These are phyloP conservation scores for Myotis vivesi DNA, from an alignment of 2,797 vertebrate species.

Conservation along the genomic window DNA sequence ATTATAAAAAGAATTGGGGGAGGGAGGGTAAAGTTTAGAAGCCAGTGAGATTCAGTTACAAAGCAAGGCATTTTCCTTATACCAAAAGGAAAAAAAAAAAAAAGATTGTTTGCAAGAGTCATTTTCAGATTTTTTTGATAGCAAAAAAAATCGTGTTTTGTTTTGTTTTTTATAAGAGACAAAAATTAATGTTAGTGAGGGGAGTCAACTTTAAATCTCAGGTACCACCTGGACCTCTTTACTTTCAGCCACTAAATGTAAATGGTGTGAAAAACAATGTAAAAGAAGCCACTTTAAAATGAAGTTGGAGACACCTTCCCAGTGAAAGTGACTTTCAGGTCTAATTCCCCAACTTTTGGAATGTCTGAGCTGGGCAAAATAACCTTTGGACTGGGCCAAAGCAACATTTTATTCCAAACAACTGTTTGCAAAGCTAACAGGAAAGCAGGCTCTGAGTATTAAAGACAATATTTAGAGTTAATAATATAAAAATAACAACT, in stretches of 20 bases:
- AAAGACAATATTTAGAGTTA: background rate
- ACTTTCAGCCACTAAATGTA: background rate
- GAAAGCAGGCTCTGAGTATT: background rate
- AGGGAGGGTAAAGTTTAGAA: background rate
- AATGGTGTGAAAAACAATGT: background rate
- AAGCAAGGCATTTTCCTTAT: background rate
- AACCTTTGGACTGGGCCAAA: background rate
- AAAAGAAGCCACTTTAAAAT: background rate
- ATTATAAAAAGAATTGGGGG: background rate
- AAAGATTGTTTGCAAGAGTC: background rate
- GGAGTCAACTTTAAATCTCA: background rate
- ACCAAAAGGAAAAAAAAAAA: background rate
- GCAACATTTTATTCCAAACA: background rate
- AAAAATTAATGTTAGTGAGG: background rate
- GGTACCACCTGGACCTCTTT: background rate
- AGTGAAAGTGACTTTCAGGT: background rate
- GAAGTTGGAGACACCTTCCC: too few species aligned
- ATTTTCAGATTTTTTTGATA: background rate
- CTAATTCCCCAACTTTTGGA: background rate
- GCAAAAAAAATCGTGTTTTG: background rate
- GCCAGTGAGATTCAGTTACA: background rate
- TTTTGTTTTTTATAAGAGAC: background rate
- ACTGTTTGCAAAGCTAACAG: background rate
- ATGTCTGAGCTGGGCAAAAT: background rate
- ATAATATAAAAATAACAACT: background rate